Conservation (phyloP, 2,113 vertebrate species). For the Dipodomys spectabilis region DNA sequence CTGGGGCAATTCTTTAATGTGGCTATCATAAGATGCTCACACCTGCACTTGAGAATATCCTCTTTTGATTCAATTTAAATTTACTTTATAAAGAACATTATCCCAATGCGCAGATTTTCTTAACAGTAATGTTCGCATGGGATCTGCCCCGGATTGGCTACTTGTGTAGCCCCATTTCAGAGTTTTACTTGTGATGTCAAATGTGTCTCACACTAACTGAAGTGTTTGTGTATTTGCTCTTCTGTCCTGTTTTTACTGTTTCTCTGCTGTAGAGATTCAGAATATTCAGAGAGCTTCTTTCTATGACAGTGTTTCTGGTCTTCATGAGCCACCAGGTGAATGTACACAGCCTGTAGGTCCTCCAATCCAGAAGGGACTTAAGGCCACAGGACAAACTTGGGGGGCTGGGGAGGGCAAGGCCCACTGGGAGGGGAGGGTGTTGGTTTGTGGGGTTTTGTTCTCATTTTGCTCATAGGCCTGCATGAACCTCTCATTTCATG, state of each 20-base stretch:
- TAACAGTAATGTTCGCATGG: slow-evolving; percentile 78
- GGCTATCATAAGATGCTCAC: not conserved
- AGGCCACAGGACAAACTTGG: slow-evolving; percentile 82
- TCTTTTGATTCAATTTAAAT: slow-evolving; percentile 18
- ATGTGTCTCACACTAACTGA: slow-evolving; percentile 88
- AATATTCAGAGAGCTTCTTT: slow-evolving; percentile 99
- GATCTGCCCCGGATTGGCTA: slow-evolving; percentile 72
- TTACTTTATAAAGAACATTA: slow-evolving; percentile 45
- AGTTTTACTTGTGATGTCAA: slow-evolving; percentile 85
- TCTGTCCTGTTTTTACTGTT: slow-evolving; percentile 89
- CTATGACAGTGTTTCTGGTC: slow-evolving; percentile 99
- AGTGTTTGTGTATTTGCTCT: slow-evolving; percentile 89
- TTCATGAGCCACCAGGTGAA: slow-evolving; percentile 98
- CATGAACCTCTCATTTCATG: slow-evolving; percentile 90
- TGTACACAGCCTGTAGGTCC: slow-evolving; percentile 89
- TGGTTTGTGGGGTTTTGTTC: slow-evolving; percentile 70
- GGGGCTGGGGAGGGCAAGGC: slow-evolving; percentile 60
- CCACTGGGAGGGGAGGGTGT: not conserved
- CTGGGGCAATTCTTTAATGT: not conserved
- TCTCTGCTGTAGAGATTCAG: slow-evolving; percentile 98
- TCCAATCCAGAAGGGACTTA: slow-evolving; percentile 85
- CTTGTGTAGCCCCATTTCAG: slow-evolving; percentile 77
- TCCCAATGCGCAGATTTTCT: slow-evolving; percentile 52
- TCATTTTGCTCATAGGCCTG: slow-evolving; percentile 90
- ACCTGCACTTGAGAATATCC: slow-evolving; percentile 42